Conservation (phyloP, 2,888 invertebrate species). For the Pollenia angustigena region DNA sequence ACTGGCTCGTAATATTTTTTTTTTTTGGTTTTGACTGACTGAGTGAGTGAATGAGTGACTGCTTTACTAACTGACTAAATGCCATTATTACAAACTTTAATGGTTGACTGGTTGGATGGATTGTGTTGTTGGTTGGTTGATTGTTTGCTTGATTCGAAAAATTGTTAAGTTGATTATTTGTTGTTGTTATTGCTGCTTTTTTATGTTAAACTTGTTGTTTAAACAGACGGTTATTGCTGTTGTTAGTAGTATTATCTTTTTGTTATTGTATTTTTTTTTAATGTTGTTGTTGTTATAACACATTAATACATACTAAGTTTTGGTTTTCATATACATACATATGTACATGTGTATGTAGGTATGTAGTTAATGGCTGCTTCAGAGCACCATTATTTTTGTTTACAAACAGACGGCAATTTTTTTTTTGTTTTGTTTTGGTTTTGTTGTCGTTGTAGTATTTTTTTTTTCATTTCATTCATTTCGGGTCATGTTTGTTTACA, state of each 20-base stretch:
- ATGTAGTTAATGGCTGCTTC: slow-evolving; percentile 47
- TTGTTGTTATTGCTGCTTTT: slow-evolving; percentile 43
- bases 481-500: slow-evolving; percentile 83
- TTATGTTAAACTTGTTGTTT: slow-evolving; percentile 60
- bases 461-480: slow-evolving; percentile 80
- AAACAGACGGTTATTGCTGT: slow-evolving; percentile 60
- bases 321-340: slow-evolving; percentile 10
- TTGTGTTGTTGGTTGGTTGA: slow-evolving; percentile 34
- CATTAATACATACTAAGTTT: no score
- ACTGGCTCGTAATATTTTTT: slow-evolving; percentile 6
- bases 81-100: slow-evolving; percentile 47
- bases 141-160: slow-evolving; percentile 37
- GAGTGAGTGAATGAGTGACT: slow-evolving; percentile 18
- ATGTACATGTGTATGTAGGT: no score
- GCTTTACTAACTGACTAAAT: slow-evolving; percentile 44
- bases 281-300: slow-evolving; percentile 27
- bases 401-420: slow-evolving; percentile 72
- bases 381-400: slow-evolving; percentile 73
- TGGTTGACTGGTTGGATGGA: slow-evolving; percentile 47
- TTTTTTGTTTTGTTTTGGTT: slow-evolving; percentile 6
- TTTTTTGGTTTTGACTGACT: slow-evolving; percentile 28
- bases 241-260: slow-evolving; percentile 35
- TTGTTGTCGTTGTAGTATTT: neutral
- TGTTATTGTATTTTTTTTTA: slow-evolving; percentile 26
- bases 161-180: slow-evolving; percentile 40